Base-by-base conservation (phyloP, 2,797 vertebrate species). In the Gallinago nigripennis region DNA sequence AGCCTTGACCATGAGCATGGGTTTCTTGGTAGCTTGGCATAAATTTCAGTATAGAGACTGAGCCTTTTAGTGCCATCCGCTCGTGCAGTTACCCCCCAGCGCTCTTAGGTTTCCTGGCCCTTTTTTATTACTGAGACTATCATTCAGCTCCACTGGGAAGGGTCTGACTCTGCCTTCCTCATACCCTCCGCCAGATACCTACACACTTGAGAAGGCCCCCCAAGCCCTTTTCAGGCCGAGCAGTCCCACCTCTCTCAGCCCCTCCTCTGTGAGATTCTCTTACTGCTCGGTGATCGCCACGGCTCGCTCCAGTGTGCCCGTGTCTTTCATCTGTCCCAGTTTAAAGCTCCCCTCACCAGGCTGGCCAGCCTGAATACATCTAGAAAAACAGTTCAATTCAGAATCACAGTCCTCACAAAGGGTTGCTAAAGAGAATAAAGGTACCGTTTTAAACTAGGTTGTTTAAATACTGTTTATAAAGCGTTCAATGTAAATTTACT, bases 381-480 rank as follows among this genome's bases (percentile, higher is more conserved):
- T 41, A 61, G 41, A 71, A 82, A 80, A 82, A 51, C 31, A 21
- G 5, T 71, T 77, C 25, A 41, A 4, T 69, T 82, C 68, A 69
- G 24, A 85, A 76, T 68, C 21, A 69, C 17, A 50, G 1, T n/a
- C 65, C 19, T 58, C 57, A 43, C 30, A 56, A 77, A 79, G 28
- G 43, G 58, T 75, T 78, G 7, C 31, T 65, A 16, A 66, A 80
- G 48, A 80, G 27, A 82, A 63, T 19, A 82, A 82, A 84, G 17
- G n/a, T 31, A 25, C 28, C 5, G 16, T 76, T 92, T 84, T 20
- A 46, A 92, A 70, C 2, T 41, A 61, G 2, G 7, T 56, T 56
- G 90, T 76, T 91, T 79, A 88, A 95, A 91, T 71, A 28, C 6
- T 54, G 9, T 90, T 90, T 82, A 35, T 83, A 65, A 88, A 86